Percentiles rank a stretch among this genome's conserved stretches.
These are phyloP conservation scores for Hipparchia sbordonii DNA, from an alignment of 2,888 invertebrate genomes.

Conservation along the genomic window DNA sequence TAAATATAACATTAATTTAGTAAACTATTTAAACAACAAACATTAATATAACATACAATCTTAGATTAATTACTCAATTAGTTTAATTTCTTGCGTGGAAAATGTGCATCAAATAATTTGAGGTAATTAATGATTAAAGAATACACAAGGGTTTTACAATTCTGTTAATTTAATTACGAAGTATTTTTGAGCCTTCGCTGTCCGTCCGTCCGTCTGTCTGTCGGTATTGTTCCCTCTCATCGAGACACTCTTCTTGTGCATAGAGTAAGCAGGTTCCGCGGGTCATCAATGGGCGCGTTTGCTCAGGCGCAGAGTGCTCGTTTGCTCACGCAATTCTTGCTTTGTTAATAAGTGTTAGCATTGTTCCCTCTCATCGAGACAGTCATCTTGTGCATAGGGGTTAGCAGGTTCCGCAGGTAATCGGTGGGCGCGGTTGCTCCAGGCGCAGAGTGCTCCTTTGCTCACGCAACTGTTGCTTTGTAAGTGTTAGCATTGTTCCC, in stretches of 20 bases:
- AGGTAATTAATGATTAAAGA: too few relatives aligned
- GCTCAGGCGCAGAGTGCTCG: constrained; percentile 85
- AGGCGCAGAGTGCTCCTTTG: constrained; percentile 88
- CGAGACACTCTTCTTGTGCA: constrained; percentile 90
- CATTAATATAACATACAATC: too few relatives aligned
- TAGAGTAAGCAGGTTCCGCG: constrained; percentile 74
- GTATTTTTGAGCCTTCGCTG: too few relatives aligned
- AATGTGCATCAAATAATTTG: too few relatives aligned
- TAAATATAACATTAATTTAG: too few relatives aligned
- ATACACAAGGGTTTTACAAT: constrained; percentile 74
- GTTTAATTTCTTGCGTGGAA: too few relatives aligned
- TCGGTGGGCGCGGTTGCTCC: constrained; percentile 80
- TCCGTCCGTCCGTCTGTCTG: too few relatives aligned
- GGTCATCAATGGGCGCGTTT: constrained; percentile 76
- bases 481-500: constrained; percentile 83
- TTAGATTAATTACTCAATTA: too few relatives aligned
- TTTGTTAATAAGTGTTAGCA: constrained; percentile 68
- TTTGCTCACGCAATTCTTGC: constrained; percentile 86
- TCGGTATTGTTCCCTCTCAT: constrained; percentile 75
- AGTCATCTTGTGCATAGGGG: constrained; percentile 88
- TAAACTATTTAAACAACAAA: too few relatives aligned
- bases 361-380: constrained; percentile 89
- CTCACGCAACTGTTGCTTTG: constrained; percentile 84
- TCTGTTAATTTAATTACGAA: too few relatives aligned
- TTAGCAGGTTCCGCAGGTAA: constrained; percentile 68